phyloP scores from a whole-genome alignment of 2,113 vertebrate genomes.

The Seriola rivoliana region DNA sequence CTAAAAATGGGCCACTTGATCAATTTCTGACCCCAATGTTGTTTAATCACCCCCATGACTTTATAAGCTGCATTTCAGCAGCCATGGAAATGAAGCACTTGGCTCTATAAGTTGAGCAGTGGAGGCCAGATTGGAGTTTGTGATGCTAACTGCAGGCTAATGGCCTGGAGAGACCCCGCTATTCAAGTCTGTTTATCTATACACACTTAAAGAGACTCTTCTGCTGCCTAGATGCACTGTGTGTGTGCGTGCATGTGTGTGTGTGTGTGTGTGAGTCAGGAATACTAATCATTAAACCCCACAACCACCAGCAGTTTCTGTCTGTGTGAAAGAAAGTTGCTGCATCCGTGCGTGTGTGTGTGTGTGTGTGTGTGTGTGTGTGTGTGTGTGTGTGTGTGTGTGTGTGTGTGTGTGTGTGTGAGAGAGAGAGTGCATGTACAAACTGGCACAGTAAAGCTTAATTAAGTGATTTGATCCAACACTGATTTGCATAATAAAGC shows the following conservation, averaged over 20 bases:
- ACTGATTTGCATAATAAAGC: conserved; percentile 84
- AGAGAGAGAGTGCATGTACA: not conserved
- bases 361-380: conserved; percentile 11
- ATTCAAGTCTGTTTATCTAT: conserved; percentile 72
- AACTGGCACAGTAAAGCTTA: conserved; percentile 66
- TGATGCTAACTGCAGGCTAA: conserved; percentile 72
- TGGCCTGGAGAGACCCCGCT: conserved; percentile 66
- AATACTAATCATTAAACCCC: conserved; percentile 52
- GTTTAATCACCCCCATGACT: conserved; percentile 22
- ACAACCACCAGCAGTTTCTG: conserved; percentile 34
- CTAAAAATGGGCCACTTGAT: conserved; percentile 6
- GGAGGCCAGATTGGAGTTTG: conserved; percentile 62
- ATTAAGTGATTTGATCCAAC: conserved; percentile 80
- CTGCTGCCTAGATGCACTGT: conserved; percentile 55
- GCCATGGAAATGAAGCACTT: conserved; percentile 39
- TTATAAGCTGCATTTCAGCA: conserved; percentile 29
- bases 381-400: conserved; percentile 14
- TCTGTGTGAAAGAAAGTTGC: conserved; percentile 34
- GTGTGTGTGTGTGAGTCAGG: conserved; percentile 32
- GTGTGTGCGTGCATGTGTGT: conserved; percentile 23
- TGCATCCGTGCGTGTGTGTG: conserved; percentile 12
- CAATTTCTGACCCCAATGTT: conserved; percentile 19
- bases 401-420: conserved; percentile 14
- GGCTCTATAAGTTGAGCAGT: conserved; percentile 33
- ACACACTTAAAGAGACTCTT: conserved; percentile 69